phyloP scores from a whole-genome alignment of 2,888 invertebrate genomes.

The Harpagoxenus sublaevis region DNA sequence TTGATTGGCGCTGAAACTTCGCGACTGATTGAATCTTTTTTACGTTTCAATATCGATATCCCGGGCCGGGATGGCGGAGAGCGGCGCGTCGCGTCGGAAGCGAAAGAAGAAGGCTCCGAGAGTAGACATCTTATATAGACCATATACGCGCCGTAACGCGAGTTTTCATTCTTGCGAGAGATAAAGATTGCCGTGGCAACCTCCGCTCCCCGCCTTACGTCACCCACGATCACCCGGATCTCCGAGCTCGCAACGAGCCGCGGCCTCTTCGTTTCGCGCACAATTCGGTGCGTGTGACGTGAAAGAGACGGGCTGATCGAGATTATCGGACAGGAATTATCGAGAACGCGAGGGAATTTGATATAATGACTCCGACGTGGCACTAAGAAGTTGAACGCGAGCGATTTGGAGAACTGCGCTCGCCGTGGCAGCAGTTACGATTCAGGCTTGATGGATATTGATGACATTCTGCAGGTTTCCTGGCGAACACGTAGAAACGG shows the following conservation, averaged over 20 bases:
- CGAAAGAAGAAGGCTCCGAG: constrained; percentile 10
- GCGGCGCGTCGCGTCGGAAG: constrained; percentile 26
- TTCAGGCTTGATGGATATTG: constrained; percentile 38
- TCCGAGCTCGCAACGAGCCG: neutral
- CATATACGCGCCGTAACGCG: neutral
- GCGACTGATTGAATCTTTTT: constrained; percentile 86
- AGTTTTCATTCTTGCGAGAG: constrained; percentile 3
- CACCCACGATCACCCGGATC: neutral
- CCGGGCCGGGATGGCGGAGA: constrained; percentile 51
- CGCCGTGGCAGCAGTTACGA: constrained; percentile 9
- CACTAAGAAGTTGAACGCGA: constrained; percentile 24
- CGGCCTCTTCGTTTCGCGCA: constrained; percentile 2
- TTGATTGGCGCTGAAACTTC: constrained; percentile 85
- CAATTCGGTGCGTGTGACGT: neutral
- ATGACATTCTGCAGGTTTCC: constrained; percentile 23
- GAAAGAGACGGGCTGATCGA: neutral
- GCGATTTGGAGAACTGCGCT: constrained; percentile 7
- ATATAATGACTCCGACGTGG: constrained; percentile 19
- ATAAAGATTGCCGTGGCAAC: neutral
- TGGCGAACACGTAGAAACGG: constrained; percentile 14
- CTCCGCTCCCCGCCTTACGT: neutral
- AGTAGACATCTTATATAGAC: constrained; percentile 1
- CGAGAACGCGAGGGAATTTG: constrained; percentile 14
- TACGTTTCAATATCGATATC: constrained; percentile 84
- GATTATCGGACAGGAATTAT: constrained; percentile 19